phyloP scores from a whole-genome alignment of 2,888 invertebrate genomes.

The Drosophila atroscutellata region DNA sequence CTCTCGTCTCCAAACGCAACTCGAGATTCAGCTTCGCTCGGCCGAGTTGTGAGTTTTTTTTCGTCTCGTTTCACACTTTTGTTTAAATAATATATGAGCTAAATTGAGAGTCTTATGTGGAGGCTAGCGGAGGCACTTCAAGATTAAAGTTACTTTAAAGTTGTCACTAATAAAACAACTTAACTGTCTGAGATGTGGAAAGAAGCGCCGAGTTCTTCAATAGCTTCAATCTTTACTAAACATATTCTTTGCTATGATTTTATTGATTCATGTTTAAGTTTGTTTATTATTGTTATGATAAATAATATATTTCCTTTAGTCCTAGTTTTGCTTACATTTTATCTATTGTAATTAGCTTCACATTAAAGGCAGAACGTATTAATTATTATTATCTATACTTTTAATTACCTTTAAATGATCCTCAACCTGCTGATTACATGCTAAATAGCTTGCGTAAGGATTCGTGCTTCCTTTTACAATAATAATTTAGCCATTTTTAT shows the following conservation, averaged over 20 bases:
- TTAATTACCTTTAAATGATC: background rate
- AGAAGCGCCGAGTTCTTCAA: background rate
- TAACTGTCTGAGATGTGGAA: background rate
- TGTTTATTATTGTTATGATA: background rate
- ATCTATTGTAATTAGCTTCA: background rate
- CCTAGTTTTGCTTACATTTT: background rate
- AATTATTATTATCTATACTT: background rate
- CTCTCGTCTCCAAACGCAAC: conserved; percentile 9
- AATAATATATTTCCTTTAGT: background rate
- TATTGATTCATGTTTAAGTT: background rate
- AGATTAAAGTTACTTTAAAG: conserved; percentile 9
- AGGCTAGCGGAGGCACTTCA: conserved; percentile 9
- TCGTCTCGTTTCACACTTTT: conserved; percentile 24
- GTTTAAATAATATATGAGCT: conserved; percentile 66
- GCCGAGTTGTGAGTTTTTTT: conserved; percentile 10
- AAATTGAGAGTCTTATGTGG: conserved; percentile 39
- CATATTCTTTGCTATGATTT: background rate
- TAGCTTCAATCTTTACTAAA: background rate
- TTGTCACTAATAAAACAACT: background rate
- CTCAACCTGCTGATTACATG: background rate
- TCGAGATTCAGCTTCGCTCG: conserved; percentile 12
- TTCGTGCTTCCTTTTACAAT: background rate
- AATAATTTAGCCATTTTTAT: background rate
- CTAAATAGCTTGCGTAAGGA: background rate
- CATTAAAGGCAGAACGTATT: background rate